phyloP scores from a whole-genome alignment of 2,888 invertebrate genomes.

The Ophion slaviceki region DNA sequence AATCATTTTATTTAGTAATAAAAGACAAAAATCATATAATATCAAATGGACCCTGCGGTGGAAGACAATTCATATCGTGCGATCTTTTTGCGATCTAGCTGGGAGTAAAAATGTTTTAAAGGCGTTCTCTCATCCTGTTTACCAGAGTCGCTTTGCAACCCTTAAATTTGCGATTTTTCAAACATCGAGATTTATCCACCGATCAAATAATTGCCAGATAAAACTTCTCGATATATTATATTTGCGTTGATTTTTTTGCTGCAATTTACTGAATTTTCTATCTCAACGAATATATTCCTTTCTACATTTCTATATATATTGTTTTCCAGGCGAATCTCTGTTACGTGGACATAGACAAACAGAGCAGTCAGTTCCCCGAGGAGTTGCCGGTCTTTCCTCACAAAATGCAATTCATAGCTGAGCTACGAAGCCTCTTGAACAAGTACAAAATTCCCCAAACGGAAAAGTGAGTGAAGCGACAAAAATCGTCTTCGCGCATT shows the following conservation, averaged over 20 bases:
- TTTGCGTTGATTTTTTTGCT: too few species aligned
- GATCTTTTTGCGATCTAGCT: too few species aligned
- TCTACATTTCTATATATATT: not conserved
- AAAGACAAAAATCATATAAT: too few species aligned
- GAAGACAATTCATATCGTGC: too few species aligned
- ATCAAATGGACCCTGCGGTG: too few species aligned
- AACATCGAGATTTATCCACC: too few species aligned
- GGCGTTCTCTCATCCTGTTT: too few species aligned
- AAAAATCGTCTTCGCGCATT: not conserved
- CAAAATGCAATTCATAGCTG: slow-evolving; percentile 93
- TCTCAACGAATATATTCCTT: not conserved
- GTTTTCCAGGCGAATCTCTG: slow-evolving; percentile 92
- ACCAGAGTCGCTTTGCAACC: too few species aligned
- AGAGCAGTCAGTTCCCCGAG: slow-evolving; percentile 96
- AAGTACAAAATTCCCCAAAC: slow-evolving; percentile 86
- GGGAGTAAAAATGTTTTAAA: too few species aligned
- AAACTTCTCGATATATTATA: too few species aligned
- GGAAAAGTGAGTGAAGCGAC: slow-evolving; percentile 79
- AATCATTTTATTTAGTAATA: too few species aligned
- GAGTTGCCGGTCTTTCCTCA: slow-evolving; percentile 97
- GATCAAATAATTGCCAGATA: too few species aligned
- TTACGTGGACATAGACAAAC: slow-evolving; percentile 97
- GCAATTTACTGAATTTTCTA: not conserved
- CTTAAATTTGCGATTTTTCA: not conserved
- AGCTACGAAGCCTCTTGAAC: slow-evolving; percentile 87